phyloP scores from a whole-genome alignment of 2,113 vertebrate species.

The Onychostoma macrolepis region DNA sequence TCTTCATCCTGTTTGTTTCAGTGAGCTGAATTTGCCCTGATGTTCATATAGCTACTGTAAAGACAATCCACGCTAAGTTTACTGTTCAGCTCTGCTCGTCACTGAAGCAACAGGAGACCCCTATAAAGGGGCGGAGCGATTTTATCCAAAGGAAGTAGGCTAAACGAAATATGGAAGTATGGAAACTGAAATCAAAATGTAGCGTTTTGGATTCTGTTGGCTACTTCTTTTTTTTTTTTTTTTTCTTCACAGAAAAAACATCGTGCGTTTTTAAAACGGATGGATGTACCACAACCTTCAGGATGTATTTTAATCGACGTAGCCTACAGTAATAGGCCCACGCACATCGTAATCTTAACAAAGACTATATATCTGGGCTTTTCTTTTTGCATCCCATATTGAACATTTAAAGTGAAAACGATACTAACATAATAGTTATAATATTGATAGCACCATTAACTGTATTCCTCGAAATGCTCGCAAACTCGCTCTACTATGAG shows the following conservation, averaged over 20 bases:
- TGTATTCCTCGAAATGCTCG: background rate
- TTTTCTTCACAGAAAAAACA: background rate
- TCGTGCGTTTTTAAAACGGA: background rate
- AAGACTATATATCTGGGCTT: no score
- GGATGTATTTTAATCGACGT: background rate
- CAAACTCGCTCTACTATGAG: background rate
- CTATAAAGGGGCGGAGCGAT: background rate
- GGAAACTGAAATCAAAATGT: background rate
- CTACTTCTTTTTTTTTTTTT: no score
- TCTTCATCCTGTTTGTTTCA: constrained; percentile 1
- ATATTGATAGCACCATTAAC: background rate
- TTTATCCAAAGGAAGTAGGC: background rate
- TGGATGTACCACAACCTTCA: background rate
- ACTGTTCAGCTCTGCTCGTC: background rate
- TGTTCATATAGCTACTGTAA: background rate
- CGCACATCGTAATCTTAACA: background rate
- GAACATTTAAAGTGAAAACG: background rate
- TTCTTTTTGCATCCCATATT: background rate
- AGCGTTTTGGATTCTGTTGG: background rate
- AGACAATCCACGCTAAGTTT: background rate
- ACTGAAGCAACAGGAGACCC: background rate
- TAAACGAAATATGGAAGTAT: background rate
- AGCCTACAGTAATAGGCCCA: background rate
- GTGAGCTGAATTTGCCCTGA: background rate
- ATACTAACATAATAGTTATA: background rate